Base-by-base conservation (phyloP, 2,113 vertebrate species). In the Corvus hawaiiensis region DNA sequence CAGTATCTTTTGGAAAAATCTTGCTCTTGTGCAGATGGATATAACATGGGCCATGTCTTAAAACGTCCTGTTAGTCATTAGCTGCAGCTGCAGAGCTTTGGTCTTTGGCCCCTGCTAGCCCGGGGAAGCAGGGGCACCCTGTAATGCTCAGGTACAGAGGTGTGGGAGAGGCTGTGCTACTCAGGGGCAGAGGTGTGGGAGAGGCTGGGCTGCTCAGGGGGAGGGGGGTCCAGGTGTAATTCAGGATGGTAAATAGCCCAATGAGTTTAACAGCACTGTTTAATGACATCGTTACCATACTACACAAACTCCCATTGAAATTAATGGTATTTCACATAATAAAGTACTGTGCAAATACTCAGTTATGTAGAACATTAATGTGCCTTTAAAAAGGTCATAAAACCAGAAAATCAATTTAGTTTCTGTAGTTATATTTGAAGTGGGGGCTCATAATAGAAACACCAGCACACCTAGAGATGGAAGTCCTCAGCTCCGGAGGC, bases 301-400 rank as follows among this genome's bases (percentile, higher is more conserved):
- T 87, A 83, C 91, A 95, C 84, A 96, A 94, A 93, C 89, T 95
- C 84, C 78, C 90, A 83, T 58, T 91, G 93, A 97, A 96, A 96
- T 96, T 93, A 97, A 97, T 95, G 75, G 82, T 71, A 96, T 91
- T 96, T 95, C 94, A 96, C 89, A 74, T 95, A 96, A 90, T 96
- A 95, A 96, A 96, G 81, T 87, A 92, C 80, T 84, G 80, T 95
- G 93, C 86, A 91, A 94, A 87, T 94, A 87, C 58, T 89, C 80
- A 77, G 62, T 81, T 95, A 85, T 93, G 78, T 37, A 74, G 84
- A 93, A 85, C 82, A 91, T 88, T 96, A 96, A 91, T 54, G 51
- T 93, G 58, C 84, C 90, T 90, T 93, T 95, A 85, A 94, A 95
- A 94, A 90, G 55, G 82, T 77, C 78, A 77, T 91, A 95, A 96